Conservation (phyloP, 1,140 invertebrate genomes). For the Panagrolaimus sp. region DNA sequence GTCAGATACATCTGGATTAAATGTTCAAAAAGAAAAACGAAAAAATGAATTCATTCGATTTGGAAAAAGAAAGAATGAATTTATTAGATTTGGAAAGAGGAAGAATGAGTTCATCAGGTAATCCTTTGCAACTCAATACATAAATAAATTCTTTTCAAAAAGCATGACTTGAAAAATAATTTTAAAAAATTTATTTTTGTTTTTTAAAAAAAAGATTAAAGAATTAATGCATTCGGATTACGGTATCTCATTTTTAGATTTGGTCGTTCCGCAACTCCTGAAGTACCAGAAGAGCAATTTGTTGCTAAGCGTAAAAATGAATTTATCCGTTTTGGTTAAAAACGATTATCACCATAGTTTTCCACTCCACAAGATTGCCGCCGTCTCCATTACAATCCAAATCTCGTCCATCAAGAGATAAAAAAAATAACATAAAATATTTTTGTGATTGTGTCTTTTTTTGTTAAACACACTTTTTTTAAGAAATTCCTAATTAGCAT, state of each 20-base stretch:
- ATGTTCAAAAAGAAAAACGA: slow-evolving; percentile 24
- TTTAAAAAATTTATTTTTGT: too few relatives aligned
- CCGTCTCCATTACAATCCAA: background rate
- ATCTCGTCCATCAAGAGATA: too few relatives aligned
- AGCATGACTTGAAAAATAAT: too few relatives aligned
- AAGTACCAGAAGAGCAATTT: background rate
- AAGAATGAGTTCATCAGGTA: slow-evolving; percentile 21
- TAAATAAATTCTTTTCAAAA: too few relatives aligned
- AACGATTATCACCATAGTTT: background rate
- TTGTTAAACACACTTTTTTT: too few relatives aligned
- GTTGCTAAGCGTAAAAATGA: slow-evolving; percentile 41
- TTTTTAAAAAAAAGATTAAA: too few relatives aligned
- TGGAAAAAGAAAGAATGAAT: slow-evolving; percentile 25
- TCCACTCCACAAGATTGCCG: slow-evolving; percentile 1
- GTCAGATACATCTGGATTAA: too few relatives aligned
- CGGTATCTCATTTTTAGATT: background rate
- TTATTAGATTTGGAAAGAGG: slow-evolving; percentile 15
- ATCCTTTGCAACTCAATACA: background rate
- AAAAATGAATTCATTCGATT: slow-evolving; percentile 51
- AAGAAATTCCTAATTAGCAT: too few relatives aligned
- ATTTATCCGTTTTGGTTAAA: slow-evolving; percentile 45
- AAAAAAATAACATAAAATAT: too few relatives aligned
- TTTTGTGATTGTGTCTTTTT: too few relatives aligned
- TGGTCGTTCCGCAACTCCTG: background rate
- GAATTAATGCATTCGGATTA: too few relatives aligned